Conservation (phyloP, 2,113 vertebrate genomes). For the Plectropomus leopardus region DNA sequence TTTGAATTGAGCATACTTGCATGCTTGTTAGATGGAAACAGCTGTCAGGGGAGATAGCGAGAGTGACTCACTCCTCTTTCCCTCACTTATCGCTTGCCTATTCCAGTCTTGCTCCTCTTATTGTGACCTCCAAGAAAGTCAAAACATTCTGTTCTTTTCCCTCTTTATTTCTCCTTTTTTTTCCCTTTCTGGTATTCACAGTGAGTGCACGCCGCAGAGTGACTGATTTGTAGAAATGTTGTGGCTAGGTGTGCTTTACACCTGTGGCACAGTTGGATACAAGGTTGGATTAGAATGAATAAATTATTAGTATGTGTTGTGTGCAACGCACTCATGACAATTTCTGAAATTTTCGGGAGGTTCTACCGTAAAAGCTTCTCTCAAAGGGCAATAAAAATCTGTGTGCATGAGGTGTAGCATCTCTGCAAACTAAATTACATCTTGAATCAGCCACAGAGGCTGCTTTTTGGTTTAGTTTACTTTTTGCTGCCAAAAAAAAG, state of each 20-base stretch:
- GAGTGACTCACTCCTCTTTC: constrained; percentile 66
- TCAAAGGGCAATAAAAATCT: constrained; percentile 14
- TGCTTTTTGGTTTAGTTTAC: neutral
- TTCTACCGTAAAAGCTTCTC: neutral
- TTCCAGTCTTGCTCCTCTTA: constrained; percentile 62
- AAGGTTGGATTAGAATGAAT: constrained; percentile 52
- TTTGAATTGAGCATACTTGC: constrained; percentile 70
- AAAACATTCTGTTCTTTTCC: constrained; percentile 46
- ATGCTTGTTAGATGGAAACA: constrained; percentile 81
- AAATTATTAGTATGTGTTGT: constrained; percentile 46
- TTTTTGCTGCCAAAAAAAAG: constrained; percentile 9
- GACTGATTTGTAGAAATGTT: constrained; percentile 32
- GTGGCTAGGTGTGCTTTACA: constrained; percentile 44
- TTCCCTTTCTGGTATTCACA: constrained; percentile 5
- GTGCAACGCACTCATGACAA: neutral
- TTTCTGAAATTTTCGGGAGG: constrained; percentile 1
- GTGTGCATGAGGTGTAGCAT: constrained; percentile 15
- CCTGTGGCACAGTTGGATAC: constrained; percentile 55
- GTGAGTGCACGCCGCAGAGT: constrained; percentile 27
- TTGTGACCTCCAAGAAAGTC: constrained; percentile 75
- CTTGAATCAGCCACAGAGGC: neutral
- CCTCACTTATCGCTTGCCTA: constrained; percentile 70
- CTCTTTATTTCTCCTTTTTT: neutral
- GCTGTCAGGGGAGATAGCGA: constrained; percentile 77
- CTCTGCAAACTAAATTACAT: constrained; percentile 14